Evolutionary conservation across 1,140 invertebrate genomes (phyloP).

Genomic region (Idris sp.): DNA sequence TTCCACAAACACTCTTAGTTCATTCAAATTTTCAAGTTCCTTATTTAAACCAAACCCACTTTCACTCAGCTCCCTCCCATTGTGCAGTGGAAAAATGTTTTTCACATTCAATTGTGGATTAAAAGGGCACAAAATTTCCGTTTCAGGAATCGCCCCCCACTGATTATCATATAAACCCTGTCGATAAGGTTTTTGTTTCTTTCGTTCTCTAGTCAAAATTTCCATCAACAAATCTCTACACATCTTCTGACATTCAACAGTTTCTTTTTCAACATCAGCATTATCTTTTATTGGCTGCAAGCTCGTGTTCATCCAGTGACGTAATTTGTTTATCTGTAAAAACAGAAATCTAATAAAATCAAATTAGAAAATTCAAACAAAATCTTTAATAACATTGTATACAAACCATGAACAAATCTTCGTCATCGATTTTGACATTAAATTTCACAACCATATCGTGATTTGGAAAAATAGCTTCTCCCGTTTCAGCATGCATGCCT

Average conservation of each 20-base stretch:
- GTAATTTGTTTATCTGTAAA: constrained; percentile 49
- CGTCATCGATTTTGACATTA: constrained; percentile 83
- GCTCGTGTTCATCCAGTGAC: constrained; percentile 25
- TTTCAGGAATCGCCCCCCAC: constrained; percentile 66
- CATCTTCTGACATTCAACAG: constrained; percentile 62
- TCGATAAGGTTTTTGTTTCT: constrained; percentile 23
- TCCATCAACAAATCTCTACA: constrained; percentile 61
- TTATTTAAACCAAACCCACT: too few relatives aligned
- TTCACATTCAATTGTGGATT: constrained; percentile 70
- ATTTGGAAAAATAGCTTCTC: constrained; percentile 82
- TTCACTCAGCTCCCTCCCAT: constrained; percentile 76
- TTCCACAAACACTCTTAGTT: too few relatives aligned
- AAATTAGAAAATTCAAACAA: too few relatives aligned
- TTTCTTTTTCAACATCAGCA: constrained; percentile 31
- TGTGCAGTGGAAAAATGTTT: constrained; percentile 80
- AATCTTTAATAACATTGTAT: too few relatives aligned
- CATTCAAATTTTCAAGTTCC: too few relatives aligned
- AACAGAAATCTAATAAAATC: too few relatives aligned
- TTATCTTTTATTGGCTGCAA: background rate
- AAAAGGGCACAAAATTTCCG: constrained; percentile 60
- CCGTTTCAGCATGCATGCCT: constrained; percentile 80
- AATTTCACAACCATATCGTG: constrained; percentile 90
- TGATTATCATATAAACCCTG: constrained; percentile 32
- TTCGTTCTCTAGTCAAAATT: constrained; percentile 59
- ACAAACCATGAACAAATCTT: constrained; percentile 78